These are phyloP conservation scores for Sinocyclocheilus anophthalmus DNA, from an alignment of 2,113 vertebrate genomes.

Conservation along the genomic window DNA sequence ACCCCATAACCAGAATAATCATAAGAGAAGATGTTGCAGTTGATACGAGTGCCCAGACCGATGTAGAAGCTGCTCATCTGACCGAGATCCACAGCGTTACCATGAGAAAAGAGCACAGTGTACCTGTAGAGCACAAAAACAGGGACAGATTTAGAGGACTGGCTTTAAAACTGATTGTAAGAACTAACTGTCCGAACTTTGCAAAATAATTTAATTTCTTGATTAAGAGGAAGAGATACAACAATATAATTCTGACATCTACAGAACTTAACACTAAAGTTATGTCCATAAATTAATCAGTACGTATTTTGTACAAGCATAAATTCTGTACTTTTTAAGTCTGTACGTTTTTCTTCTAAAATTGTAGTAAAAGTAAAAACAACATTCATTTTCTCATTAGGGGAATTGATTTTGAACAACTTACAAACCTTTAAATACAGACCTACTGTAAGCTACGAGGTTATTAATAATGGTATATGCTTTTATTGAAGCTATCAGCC, in stretches of 20 bases:
- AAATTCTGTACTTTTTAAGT: no score
- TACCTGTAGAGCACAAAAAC: constrained; percentile 76
- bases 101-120: constrained; percentile 95
- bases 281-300: no score
- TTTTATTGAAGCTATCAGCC: no score
- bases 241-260: background rate
- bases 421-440: no score
- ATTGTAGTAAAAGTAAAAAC: no score
- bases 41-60: constrained; percentile 92
- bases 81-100: constrained; percentile 95
- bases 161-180: background rate
- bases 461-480: no score
- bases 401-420: no score
- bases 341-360: no score
- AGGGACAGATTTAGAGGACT: background rate
- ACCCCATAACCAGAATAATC: constrained; percentile 97
- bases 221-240: background rate
- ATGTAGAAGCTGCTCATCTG: constrained; percentile 99
- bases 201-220: background rate
- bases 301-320: no score
- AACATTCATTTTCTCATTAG: no score
- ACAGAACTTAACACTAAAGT: background rate
- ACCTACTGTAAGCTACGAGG: no score
- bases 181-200: background rate
- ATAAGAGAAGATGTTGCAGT: constrained; percentile 98